Evolutionary conservation across 2,797 vertebrate genomes (phyloP), one percentile per base, ranked within the genome.

Genomic region (Clarias platycephalus): DNA sequence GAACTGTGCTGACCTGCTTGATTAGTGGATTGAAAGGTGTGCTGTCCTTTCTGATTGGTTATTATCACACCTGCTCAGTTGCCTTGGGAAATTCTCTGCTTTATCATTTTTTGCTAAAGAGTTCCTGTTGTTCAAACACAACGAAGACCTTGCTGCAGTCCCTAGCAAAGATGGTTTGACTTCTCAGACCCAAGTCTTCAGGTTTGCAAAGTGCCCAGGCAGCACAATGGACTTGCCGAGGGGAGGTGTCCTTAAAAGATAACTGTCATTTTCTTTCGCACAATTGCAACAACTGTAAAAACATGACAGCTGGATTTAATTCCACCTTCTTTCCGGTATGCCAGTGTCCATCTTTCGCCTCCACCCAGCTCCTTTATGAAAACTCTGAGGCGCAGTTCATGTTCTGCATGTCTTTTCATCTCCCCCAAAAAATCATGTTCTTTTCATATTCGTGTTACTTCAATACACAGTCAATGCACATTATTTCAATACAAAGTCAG

Each of bases 71-170:
- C 78, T 80, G 66, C 57, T n/a, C 24, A 49, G 40, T n/a, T 71
- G 24, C 24, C 70, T 71, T 71, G 18, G 9, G 24, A n/a, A 71
- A 55, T 10, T 63, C 71, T 79, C 83, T n/a, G 68, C 63, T 82
- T 71, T 70, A 71, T 53, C 60, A 60, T 34, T 77, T 77, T 60
- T 13, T 64, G 49, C 28, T 7, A 68, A 68, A 71, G 28, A 74
- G 82, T 31, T 82, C 68, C 62, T n/a, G 64, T 67, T 80, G 16
- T 67, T 75, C 34, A 81, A 75, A 75, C 26, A n/a, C 55, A 84
- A 15, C 4, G 24, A 80, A 62, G 26, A 64, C 76, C 34, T 80
- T 34, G 57, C 22, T 34, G 55, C 37, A 80, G 24, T 55, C 31
- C 49, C 18, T 28, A 44, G 16, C 4, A 75, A 80, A 72, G 44